phyloP scores from a whole-genome alignment of 2,888 invertebrate genomes.

The Osmoderma eremita region DNA sequence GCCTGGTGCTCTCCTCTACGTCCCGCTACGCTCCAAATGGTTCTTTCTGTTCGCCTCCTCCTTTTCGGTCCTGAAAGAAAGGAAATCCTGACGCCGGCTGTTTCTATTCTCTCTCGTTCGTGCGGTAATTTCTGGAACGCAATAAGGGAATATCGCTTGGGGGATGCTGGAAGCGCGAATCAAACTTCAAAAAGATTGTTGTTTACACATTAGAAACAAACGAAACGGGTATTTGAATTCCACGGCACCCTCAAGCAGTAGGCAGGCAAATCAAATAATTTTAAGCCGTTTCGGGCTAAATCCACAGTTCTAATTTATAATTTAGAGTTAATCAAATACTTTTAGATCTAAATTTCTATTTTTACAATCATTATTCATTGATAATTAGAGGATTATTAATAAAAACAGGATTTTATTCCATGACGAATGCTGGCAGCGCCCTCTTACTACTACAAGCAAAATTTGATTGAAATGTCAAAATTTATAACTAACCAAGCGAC shows the following conservation, averaged over 20 bases:
- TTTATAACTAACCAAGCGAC: too few species aligned
- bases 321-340: too few species aligned
- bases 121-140: slow-evolving; percentile 27
- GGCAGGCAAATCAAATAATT: background rate
- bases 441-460: too few species aligned
- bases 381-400: too few species aligned
- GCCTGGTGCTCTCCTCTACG: background rate
- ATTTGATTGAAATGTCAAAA: too few species aligned
- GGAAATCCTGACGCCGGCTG: background rate
- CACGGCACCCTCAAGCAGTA: slow-evolving; percentile 34
- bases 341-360: too few species aligned
- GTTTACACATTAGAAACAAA: slow-evolving; percentile 39
- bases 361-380: too few species aligned
- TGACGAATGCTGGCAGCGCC: too few species aligned
- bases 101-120: slow-evolving; percentile 10
- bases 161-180: background rate
- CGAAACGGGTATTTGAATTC: slow-evolving; percentile 22
- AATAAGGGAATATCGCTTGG: background rate
- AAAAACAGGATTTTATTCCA: too few species aligned
- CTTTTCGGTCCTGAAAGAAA: background rate
- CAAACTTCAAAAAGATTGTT: slow-evolving; percentile 31
- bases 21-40: slow-evolving; percentile 1
- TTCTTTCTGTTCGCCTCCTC: background rate
- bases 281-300: too few species aligned
- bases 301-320: too few species aligned